These are phyloP conservation scores for Atrina japonica DNA, from an alignment of 2,888 invertebrate genomes.

Conservation along the genomic window DNA sequence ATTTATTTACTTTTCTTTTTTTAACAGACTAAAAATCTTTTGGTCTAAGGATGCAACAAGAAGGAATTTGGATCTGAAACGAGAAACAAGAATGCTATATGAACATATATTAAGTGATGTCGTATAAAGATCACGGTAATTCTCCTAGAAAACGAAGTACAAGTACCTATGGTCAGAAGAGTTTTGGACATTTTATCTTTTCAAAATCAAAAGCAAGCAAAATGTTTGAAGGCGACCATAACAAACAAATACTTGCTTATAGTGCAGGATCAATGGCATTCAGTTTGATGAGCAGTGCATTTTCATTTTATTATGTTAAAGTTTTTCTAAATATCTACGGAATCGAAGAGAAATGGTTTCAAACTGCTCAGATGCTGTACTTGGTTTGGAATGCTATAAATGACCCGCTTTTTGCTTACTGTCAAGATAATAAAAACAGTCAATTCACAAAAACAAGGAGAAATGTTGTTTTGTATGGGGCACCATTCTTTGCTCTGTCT, in stretches of 20 bases:
- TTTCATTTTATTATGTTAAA: conserved; percentile 82
- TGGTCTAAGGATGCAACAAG: too few species aligned
- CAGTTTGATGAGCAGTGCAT: conserved; percentile 74
- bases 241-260: conserved; percentile 60
- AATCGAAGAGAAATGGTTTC: conserved; percentile 81
- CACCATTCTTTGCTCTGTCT: conserved; percentile 79
- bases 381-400: conserved; percentile 82
- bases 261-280: conserved; percentile 66
- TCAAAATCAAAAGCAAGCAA: not conserved
- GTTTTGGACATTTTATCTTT: too few species aligned
- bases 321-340: conserved; percentile 80
- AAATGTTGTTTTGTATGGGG: conserved; percentile 79
- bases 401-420: conserved; percentile 81
- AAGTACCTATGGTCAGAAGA: too few species aligned
- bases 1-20: too few species aligned
- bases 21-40: too few species aligned
- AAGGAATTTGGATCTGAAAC: too few species aligned
- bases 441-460: conserved; percentile 78
- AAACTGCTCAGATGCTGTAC: conserved; percentile 80
- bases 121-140: too few species aligned
- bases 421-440: conserved; percentile 72
- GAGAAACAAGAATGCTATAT: too few species aligned
- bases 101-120: too few species aligned
- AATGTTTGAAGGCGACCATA: not conserved
- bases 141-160: too few species aligned